Evolutionary conservation across 2,113 vertebrate species (phyloP).

Genomic region (Ailurus styani): DNA sequence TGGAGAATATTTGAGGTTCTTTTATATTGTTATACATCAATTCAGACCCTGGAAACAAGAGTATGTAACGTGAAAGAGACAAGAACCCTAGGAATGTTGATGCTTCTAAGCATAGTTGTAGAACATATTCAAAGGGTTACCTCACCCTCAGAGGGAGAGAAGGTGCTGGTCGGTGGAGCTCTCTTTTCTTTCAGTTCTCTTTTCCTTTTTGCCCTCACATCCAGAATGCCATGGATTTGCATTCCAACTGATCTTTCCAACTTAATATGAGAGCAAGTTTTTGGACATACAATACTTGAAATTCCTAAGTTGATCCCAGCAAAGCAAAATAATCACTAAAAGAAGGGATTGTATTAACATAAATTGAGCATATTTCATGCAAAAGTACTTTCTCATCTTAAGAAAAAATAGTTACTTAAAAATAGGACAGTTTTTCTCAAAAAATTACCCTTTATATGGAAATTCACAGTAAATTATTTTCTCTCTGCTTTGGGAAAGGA

Average conservation of each 20-base stretch:
- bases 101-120: neutral
- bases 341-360: neutral
- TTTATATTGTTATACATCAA: neutral
- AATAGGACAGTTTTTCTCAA: neutral
- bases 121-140: neutral
- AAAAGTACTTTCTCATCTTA: neutral
- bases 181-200: neutral
- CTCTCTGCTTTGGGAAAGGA: neutral
- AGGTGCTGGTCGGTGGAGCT: neutral
- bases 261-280: neutral
- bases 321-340: neutral
- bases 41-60: neutral
- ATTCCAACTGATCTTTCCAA: neutral
- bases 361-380: neutral
- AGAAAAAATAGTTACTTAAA: neutral
- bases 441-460: neutral
- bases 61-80: neutral
- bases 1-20: neutral
- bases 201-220: neutral
- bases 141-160: neutral
- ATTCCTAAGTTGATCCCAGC: neutral
- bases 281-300: neutral
- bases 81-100: neutral
- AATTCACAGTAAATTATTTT: slow-evolving; percentile 1
- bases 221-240: neutral